Evolutionary conservation across 2,888 invertebrate species (phyloP).

Genomic region (Rutpela maculata): DNA sequence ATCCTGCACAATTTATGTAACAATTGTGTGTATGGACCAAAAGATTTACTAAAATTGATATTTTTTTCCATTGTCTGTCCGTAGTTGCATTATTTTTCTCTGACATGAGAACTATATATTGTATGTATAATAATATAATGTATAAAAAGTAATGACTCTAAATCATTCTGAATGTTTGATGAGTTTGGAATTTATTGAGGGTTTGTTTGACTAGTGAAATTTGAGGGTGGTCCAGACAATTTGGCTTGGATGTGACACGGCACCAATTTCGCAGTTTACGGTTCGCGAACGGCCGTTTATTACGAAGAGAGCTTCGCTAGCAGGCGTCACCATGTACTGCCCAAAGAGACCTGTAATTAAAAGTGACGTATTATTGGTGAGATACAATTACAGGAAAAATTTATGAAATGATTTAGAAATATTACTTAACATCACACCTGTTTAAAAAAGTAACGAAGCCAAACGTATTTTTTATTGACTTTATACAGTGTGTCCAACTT

Average conservation of each 20-base stretch:
- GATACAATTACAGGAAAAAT: no score
- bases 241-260: constrained; percentile 80
- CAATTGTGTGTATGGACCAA: no score
- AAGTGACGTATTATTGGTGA: background rate
- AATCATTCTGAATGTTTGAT: constrained; percentile 33
- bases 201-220: constrained; percentile 72
- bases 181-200: constrained; percentile 31
- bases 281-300: constrained; percentile 83
- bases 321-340: constrained; percentile 84
- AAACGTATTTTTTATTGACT: no score
- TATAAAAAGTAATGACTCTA: constrained; percentile 41
- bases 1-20: no score
- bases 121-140: constrained; percentile 34
- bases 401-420: no score
- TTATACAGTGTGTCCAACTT: no score
- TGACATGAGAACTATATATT: constrained; percentile 34
- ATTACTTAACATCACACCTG: no score
- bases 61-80: no score
- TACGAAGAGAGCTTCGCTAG: constrained; percentile 82
- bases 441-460: no score
- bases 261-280: constrained; percentile 85
- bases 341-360: constrained; percentile 78
- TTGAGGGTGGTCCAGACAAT: constrained; percentile 81
- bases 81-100: background rate
- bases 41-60: no score